Percentiles rank a stretch among this genome's conserved stretches.
Evolutionary conservation across 2,113 vertebrate genomes (phyloP).

Genomic region (Neolamprologus hecqui): DNA sequence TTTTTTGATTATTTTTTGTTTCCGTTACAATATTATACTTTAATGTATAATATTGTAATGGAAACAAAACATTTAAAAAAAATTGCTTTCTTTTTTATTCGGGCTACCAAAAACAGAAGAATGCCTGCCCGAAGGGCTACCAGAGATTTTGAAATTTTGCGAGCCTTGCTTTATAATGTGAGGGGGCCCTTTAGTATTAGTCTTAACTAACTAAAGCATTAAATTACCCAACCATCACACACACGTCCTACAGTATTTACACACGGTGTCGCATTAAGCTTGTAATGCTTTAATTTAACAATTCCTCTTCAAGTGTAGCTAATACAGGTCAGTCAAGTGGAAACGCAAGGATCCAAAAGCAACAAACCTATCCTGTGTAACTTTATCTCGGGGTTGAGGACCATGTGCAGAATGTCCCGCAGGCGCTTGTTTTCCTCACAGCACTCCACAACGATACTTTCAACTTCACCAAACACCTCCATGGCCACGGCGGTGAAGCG

Average conservation of each 20-base stretch:
- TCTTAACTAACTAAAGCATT: neutral
- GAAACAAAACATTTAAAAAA: no score
- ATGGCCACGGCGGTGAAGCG: slow-evolving; percentile 1
- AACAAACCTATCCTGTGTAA: slow-evolving; percentile 27
- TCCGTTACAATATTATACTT: no score
- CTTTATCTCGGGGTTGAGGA: slow-evolving; percentile 11
- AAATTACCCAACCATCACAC: neutral
- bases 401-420: neutral
- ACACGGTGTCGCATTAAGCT: neutral
- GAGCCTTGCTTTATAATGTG: neutral
- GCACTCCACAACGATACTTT: slow-evolving; percentile 1
- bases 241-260: neutral
- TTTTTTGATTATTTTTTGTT: no score
- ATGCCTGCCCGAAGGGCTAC: no score
- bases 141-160: no score
- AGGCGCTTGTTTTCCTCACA: slow-evolving; percentile 38
- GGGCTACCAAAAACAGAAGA: no score
- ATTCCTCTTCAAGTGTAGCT: neutral
- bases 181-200: neutral
- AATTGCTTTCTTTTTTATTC: no score
- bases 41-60: no score
- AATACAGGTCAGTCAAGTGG: neutral
- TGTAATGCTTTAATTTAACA: neutral
- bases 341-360: neutral
- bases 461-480: slow-evolving; percentile 26